Evolutionary conservation across 2,888 invertebrate species (phyloP), one percentile per base, ranked within the genome.

Genomic region (Priocnemis perturbator): DNA sequence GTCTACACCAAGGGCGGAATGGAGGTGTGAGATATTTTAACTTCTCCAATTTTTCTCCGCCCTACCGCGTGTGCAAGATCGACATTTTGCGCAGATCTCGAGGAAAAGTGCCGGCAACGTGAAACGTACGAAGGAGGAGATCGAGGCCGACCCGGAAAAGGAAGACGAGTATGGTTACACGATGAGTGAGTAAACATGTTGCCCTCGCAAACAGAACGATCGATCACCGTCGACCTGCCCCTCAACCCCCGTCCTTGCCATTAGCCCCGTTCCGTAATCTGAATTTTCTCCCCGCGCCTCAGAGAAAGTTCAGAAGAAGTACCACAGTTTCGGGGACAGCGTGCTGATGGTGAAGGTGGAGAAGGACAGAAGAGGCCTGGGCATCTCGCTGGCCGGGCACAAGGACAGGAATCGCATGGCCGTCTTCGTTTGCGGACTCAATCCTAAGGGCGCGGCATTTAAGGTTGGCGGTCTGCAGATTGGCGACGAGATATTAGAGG

Each of bases 141-240:
- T 93, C 64, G 93, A 93, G 0, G 94, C 94, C 0, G 97, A 98
- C 85, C 92, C 93, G 15, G 98, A 98, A 83, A 91, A 93, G 78
- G 97, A 97, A 89, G 98, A 98, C 86, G 95, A 96, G 84, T 98
- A 94, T 89, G 98, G 97, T 65, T 98, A 98, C 90, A 98, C 98
- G n/a, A 91, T 91, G 87, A 94, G 97, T 97, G 91, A 95, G 95
- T 94, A 66, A 55, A 57, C 30, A 7, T 9, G 0, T 45, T 9
- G 1, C 11, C 37, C 37, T 37, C 11, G 37, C 19, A 50, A 50
- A 20, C 17, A 50, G 5, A n/a, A 50, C 20, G 20, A 50, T 20
- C 20, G 50, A 50, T 50, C 20, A 20, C 50, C 17, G 7, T n/a
- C 2, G 11, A 47, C n/a, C 48, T 57, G 15, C 57, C 65, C 56